Evolutionary conservation across 2,797 vertebrate species (phyloP).

Genomic region (Pipistrellus kuhlii): DNA sequence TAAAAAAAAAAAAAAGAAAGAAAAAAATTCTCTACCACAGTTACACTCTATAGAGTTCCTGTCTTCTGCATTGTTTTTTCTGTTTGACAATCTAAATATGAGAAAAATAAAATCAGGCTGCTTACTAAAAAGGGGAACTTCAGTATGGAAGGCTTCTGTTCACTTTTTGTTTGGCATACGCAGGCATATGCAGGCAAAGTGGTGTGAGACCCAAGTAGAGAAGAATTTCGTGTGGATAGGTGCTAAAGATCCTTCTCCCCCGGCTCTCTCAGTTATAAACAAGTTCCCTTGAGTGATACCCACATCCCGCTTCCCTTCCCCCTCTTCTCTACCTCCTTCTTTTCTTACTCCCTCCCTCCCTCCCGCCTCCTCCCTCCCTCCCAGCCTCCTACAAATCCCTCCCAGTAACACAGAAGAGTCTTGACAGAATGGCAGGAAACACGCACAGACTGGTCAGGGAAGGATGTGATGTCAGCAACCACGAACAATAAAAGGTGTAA

Average conservation of each 20-base stretch:
- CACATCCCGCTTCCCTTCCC: background rate
- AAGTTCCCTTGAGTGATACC: slow-evolving; percentile 42
- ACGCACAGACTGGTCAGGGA: slow-evolving; percentile 90
- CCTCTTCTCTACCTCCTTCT: background rate
- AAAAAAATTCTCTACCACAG: slow-evolving; percentile 57
- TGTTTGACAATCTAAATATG: slow-evolving; percentile 83
- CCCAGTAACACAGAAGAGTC: slow-evolving; percentile 86
- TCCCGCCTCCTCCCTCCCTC: background rate
- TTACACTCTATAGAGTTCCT: slow-evolving; percentile 76
- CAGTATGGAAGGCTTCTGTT: slow-evolving; percentile 86
- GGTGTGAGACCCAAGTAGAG: slow-evolving; percentile 82
- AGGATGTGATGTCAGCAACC: slow-evolving; percentile 95
- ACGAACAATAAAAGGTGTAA: slow-evolving; percentile 96
- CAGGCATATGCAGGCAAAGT: slow-evolving; percentile 83
- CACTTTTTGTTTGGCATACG: slow-evolving; percentile 85
- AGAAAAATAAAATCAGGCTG: slow-evolving; percentile 84
- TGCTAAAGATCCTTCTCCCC: slow-evolving; percentile 69
- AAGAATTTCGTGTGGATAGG: slow-evolving; percentile 81
- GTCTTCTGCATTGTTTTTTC: slow-evolving; percentile 68
- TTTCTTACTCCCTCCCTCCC: background rate
- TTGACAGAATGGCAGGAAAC: slow-evolving; percentile 95
- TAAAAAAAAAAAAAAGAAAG: slow-evolving; percentile 38
- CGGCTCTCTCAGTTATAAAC: slow-evolving; percentile 63
- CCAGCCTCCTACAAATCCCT: slow-evolving; percentile 72
- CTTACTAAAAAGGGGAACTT: slow-evolving; percentile 91